These are phyloP conservation scores for Recurvirostra avosetta DNA, from an alignment of 2,113 vertebrate genomes.

Conservation along the genomic window DNA sequence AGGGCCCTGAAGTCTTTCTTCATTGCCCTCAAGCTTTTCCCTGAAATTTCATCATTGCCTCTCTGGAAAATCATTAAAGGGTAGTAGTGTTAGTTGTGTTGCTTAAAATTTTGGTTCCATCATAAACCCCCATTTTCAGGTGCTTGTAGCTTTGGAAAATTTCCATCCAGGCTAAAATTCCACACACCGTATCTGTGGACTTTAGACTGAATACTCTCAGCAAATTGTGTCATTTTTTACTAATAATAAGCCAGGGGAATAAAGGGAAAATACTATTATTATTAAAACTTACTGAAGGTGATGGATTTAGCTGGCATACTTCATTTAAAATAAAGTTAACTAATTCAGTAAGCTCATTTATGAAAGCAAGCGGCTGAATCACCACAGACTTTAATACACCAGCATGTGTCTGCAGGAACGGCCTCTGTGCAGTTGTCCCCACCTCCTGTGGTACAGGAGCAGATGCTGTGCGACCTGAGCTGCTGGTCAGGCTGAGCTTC, in stretches of 20 bases:
- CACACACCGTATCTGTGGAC: rapidly evolving
- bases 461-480: neutral
- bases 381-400: neutral
- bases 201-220: neutral
- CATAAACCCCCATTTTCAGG: neutral
- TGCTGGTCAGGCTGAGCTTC: neutral
- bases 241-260: neutral
- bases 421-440: neutral
- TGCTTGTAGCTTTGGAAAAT: neutral
- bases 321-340: neutral
- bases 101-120: neutral
- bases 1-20: no score
- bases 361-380: neutral
- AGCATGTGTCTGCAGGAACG: neutral
- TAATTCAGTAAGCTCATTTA: neutral
- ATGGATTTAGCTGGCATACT: neutral
- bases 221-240: neutral
- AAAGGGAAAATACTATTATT: neutral
- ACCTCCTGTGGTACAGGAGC: neutral
- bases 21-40: no score
- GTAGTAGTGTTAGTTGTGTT: neutral
- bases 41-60: no score
- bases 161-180: neutral
- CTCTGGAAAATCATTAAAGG: no score
- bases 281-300: neutral